Evolutionary conservation across 92 coral and sea anemone species (phyloP).

Genomic region (Zoanthus solanderi): DNA sequence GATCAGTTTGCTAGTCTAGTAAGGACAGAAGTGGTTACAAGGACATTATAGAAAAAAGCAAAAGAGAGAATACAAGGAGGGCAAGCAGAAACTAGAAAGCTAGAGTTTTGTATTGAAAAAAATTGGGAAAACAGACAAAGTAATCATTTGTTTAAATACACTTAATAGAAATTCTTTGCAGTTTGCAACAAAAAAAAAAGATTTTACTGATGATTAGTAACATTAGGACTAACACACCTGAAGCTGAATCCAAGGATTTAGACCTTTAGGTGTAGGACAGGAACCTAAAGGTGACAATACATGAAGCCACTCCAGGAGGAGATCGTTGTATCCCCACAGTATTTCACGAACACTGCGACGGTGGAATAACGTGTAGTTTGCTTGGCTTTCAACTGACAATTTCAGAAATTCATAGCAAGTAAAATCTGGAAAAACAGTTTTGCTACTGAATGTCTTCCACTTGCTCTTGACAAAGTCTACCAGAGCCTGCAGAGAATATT

Average conservation of each 20-base stretch:
- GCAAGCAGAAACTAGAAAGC: no score
- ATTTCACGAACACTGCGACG: slow-evolving; percentile 73
- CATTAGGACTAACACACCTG: slow-evolving; percentile 63
- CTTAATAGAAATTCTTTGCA: no score
- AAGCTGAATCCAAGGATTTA: slow-evolving; percentile 73
- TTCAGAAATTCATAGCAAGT: slow-evolving; percentile 20
- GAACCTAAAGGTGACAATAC: background rate
- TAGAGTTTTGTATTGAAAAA: no score
- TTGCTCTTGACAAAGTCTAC: slow-evolving; percentile 41
- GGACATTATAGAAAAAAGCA: no score
- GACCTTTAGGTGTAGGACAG: slow-evolving; percentile 74
- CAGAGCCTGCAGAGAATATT: slow-evolving; percentile 16
- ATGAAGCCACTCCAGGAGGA: slow-evolving; percentile 10
- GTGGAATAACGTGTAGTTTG: slow-evolving; percentile 57
- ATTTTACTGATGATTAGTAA: no score
- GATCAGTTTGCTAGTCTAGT: no score
- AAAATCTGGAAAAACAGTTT: background rate
- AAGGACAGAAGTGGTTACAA: no score
- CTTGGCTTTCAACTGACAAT: background rate
- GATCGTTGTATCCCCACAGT: slow-evolving; percentile 92
- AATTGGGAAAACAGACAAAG: no score
- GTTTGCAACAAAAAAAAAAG: no score
- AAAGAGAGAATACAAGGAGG: no score
- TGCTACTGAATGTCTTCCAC: slow-evolving; percentile 25
- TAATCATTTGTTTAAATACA: no score